Evolutionary conservation across 2,113 vertebrate species (phyloP), one percentile per base, ranked within the genome.

Genomic region (Anser cygnoides): DNA sequence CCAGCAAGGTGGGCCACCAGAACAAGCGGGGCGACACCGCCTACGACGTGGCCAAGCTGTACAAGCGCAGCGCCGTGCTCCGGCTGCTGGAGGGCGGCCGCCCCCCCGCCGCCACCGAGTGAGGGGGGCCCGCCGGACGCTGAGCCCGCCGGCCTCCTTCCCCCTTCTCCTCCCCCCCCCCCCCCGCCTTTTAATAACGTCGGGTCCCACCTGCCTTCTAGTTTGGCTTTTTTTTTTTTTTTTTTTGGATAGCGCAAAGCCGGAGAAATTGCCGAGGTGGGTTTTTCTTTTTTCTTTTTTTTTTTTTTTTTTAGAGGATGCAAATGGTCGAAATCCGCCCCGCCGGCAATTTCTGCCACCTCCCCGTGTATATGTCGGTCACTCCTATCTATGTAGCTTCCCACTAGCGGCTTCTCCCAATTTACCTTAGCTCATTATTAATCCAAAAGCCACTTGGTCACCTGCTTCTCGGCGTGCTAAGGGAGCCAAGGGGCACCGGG

Each of bases 1-100:
- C 96, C 43, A 90, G 98, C 95, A 97, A 97, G 25, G 89, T 95
- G 72, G 96, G 95, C 90, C 96, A 95, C 87, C 81, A 76, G 61
- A 99, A 99, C 97, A 59, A 54, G n/a, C 43, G 87, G 13, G 98
- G 98, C 31, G 73, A 93, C 52, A 99, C 98, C 10, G 98, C 99
- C 65, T 97, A 79, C 67, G 98, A 98, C 95, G 89, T 99, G 94
- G 99, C 99, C 43, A 91, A 29, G 77, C 94, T 95, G 43, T 97
- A 98, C 95, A 43, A 95, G 44, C 96, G 96, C 55, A 50, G 85
- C 9, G 94, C 97, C 39, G 97, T 98, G 11, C 97, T 98, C 41
- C 57, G 86, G 66, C 98, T 97, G 90, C 96, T 99, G 86, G 90
- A 98, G 73, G 89, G 94, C 80, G 89, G 86, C 74, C 46, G 33